These are phyloP conservation scores for Tyria jacobaeae DNA, from an alignment of 2,888 invertebrate species.

Conservation along the genomic window DNA sequence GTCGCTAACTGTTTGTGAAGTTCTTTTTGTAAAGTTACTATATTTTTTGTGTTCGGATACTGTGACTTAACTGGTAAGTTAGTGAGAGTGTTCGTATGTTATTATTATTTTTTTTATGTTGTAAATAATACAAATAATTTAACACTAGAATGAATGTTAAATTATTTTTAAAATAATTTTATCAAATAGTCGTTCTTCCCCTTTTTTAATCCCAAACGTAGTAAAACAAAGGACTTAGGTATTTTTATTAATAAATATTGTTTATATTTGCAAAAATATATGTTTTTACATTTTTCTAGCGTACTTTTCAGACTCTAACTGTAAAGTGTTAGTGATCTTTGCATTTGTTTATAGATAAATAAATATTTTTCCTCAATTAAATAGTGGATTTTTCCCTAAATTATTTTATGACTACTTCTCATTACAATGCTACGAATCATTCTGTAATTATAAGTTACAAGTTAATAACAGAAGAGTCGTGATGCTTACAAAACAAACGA, in stretches of 20 bases:
- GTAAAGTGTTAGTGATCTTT: not conserved
- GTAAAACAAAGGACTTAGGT: no score
- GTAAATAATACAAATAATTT: not conserved
- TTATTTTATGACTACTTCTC: not conserved
- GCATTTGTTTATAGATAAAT: not conserved
- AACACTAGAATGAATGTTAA: not conserved
- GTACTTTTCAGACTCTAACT: not conserved
- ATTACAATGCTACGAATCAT: conserved; percentile 11
- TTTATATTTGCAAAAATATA: not conserved
- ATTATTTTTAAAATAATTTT: not conserved
- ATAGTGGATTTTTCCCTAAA: not conserved
- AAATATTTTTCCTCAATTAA: not conserved
- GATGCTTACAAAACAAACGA: conserved; percentile 16
- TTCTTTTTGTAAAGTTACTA: conserved; percentile 29
- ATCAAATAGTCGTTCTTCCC: not conserved
- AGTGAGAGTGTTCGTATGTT: conserved; percentile 20
- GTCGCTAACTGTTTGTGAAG: conserved; percentile 44
- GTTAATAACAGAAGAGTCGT: conserved; percentile 22
- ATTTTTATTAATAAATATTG: no score
- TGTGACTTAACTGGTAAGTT: conserved; percentile 48
- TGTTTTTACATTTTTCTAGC: not conserved
- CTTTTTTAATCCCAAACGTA: no score
- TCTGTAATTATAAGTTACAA: conserved; percentile 41
- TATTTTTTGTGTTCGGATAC: conserved; percentile 47
- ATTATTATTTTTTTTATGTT: not conserved